Conservation (phyloP, 2,888 invertebrate species). For the Chirona hameri region DNA sequence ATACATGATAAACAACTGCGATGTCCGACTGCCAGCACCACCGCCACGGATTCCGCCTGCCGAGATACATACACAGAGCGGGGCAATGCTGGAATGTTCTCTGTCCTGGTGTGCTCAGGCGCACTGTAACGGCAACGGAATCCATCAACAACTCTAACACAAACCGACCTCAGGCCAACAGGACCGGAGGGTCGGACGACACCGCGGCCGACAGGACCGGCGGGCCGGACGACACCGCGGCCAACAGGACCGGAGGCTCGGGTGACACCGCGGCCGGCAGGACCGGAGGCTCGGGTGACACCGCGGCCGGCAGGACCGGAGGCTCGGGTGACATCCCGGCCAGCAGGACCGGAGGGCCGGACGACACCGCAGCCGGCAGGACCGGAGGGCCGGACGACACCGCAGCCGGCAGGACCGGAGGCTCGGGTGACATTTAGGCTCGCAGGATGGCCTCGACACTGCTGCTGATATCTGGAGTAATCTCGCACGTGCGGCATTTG, state of each 20-base stretch:
- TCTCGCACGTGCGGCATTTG: not conserved
- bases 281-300: not conserved
- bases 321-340: not conserved
- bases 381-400: not conserved
- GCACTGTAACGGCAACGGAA: too few species aligned
- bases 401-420: not conserved
- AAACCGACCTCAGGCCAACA: not conserved
- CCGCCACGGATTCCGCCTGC: too few species aligned
- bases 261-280: not conserved
- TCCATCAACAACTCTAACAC: too few species aligned
- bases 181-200: not conserved
- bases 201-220: not conserved
- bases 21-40: too few species aligned
- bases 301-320: not conserved
- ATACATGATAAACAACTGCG: too few species aligned
- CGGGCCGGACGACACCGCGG: not conserved
- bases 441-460: not conserved
- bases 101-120: too few species aligned
- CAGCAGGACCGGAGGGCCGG: not conserved
- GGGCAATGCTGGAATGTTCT: too few species aligned
- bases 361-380: not conserved
- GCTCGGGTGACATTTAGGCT: not conserved
- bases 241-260: not conserved
- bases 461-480: not conserved
- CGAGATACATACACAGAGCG: too few species aligned